A percentile compares a stretch with the other conserved stretches of the same genome.
Conservation (phyloP, 2,113 vertebrate species). For the Catagonus wagneri region DNA sequence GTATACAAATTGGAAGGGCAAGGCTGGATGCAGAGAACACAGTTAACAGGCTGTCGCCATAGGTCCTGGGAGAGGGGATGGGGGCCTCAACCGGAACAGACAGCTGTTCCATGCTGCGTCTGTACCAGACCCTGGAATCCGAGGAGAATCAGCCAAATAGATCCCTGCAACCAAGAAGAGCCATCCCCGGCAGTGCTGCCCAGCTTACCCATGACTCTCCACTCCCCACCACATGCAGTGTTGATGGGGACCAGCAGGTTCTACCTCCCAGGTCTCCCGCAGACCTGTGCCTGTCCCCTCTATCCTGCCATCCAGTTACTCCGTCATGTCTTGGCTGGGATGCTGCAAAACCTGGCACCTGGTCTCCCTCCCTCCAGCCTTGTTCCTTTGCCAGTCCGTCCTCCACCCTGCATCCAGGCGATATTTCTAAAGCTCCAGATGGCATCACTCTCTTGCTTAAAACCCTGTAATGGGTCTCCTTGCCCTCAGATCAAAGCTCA, state of each 20-base stretch:
- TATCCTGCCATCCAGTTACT: background rate
- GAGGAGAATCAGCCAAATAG: background rate
- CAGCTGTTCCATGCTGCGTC: background rate
- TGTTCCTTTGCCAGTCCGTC: too few relatives aligned
- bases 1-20: background rate
- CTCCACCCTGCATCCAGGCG: background rate
- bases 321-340: background rate
- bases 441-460: background rate
- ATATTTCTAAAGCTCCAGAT: background rate
- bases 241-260: too few relatives aligned
- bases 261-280: background rate
- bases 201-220: fast-evolving
- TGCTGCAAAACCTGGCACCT: background rate
- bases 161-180: background rate
- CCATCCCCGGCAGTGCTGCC: fast-evolving
- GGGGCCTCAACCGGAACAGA: background rate
- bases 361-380: background rate
- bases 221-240: fast-evolving
- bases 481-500: background rate
- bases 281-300: background rate
- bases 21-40: background rate
- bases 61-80: background rate
- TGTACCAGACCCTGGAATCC: background rate
- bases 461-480: background rate
- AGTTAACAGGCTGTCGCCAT: background rate